Conservation (phyloP, 1,140 invertebrate species). For the Apolygus lucorum region DNA sequence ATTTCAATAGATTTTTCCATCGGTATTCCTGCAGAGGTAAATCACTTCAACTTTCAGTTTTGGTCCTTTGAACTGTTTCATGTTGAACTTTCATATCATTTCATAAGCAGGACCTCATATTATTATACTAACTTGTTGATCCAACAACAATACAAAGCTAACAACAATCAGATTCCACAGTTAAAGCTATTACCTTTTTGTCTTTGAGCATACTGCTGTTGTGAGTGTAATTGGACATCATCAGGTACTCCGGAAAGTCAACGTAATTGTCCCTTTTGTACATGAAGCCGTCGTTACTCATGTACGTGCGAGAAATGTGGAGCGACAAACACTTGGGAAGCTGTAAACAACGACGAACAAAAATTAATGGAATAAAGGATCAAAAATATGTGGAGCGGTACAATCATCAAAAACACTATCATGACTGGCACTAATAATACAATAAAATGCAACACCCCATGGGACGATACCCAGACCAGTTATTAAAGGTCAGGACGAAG, state of each 20-base stretch:
- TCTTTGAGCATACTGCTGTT: slow-evolving; percentile 29
- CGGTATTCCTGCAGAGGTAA: too few species aligned
- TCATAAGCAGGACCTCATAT: too few species aligned
- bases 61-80: too few species aligned
- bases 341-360: slow-evolving; percentile 42
- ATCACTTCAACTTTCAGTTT: too few species aligned
- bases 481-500: too few species aligned
- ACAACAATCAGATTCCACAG: too few species aligned
- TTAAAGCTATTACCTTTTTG: slow-evolving; percentile 25
- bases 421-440: too few species aligned
- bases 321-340: slow-evolving; percentile 72
- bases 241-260: slow-evolving; percentile 71
- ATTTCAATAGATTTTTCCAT: too few species aligned
- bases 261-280: slow-evolving; percentile 79
- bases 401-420: slow-evolving; percentile 9
- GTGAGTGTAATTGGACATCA: slow-evolving; percentile 65
- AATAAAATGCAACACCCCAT: slow-evolving; percentile 1
- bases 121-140: too few species aligned
- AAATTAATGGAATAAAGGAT: neutral
- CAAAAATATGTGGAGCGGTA: slow-evolving; percentile 11
- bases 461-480: too few species aligned
- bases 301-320: slow-evolving; percentile 77
- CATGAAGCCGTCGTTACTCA: slow-evolving; percentile 60
- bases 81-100: too few species aligned
- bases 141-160: too few species aligned